Conservation (phyloP, 1,140 invertebrate genomes). For the Calycopis cecrops region DNA sequence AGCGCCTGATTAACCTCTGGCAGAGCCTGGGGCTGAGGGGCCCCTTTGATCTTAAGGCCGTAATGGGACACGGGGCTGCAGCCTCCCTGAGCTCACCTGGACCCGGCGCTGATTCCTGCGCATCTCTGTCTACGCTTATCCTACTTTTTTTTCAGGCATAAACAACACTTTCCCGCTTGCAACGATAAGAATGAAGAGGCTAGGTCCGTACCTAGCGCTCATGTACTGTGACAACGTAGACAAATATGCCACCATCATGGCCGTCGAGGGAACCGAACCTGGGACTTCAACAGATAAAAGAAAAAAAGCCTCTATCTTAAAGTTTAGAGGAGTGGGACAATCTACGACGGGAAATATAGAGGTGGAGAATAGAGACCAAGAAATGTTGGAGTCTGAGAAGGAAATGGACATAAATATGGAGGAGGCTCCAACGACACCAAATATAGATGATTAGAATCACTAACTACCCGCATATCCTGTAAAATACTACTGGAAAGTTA, state of each 20-base stretch:
- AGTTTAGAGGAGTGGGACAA: constrained; percentile 35
- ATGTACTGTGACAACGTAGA: constrained; percentile 39
- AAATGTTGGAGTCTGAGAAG: not conserved
- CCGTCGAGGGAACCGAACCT: constrained; percentile 36
- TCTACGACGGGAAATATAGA: constrained; percentile 29
- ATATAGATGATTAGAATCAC: too few species aligned
- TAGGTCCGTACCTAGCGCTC: constrained; percentile 43
- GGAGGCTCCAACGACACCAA: too few species aligned
- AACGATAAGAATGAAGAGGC: constrained; percentile 39
- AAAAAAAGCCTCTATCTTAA: constrained; percentile 31
- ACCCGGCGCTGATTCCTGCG: too few species aligned
- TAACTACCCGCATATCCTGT: too few species aligned
- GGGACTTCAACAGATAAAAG: constrained; percentile 25
- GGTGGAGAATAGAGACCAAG: constrained; percentile 10
- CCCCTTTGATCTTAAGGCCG: too few species aligned
- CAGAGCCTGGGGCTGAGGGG: too few species aligned
- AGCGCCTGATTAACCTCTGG: too few species aligned
- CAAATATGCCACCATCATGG: constrained; percentile 37
- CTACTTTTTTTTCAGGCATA: constrained; percentile 24
- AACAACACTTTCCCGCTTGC: constrained; percentile 29
- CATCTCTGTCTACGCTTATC: too few species aligned
- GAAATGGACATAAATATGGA: constrained; percentile 14
- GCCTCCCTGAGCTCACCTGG: too few species aligned
- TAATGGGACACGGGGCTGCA: too few species aligned
- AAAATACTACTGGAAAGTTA: too few species aligned